phyloP scores from a whole-genome alignment of 2,888 invertebrate species.

The Perizoma affinitatum region DNA sequence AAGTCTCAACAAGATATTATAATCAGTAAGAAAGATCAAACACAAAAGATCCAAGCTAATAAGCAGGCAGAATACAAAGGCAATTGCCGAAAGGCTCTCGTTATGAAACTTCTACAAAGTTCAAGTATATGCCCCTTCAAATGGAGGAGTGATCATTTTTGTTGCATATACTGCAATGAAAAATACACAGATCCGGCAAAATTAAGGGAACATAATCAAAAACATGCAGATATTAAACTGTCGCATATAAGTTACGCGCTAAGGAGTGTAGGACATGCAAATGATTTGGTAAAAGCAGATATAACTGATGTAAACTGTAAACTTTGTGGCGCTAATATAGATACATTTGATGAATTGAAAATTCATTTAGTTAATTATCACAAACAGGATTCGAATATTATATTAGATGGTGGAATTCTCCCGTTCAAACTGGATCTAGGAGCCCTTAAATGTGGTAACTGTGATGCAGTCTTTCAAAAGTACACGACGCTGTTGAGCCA shows the following conservation, averaged over 20 bases:
- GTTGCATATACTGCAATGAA: slow-evolving; percentile 48
- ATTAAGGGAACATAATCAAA: slow-evolving; percentile 9
- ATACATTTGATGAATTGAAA: slow-evolving; percentile 10
- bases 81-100: too few relatives aligned
- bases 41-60: slow-evolving; percentile 13
- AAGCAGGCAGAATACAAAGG: too few relatives aligned
- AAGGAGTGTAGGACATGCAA: background rate
- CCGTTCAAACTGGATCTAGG: slow-evolving; percentile 21
- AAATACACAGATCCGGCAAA: slow-evolving; percentile 40
- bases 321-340: slow-evolving; percentile 15
- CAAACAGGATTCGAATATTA: slow-evolving; percentile 7
- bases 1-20: slow-evolving; percentile 3
- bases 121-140: too few relatives aligned
- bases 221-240: slow-evolving; percentile 3
- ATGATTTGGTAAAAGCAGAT: slow-evolving; percentile 22
- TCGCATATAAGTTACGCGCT: background rate
- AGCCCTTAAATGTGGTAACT: slow-evolving; percentile 15
- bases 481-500: slow-evolving; percentile 45
- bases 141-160: too few relatives aligned
- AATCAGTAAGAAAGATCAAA: background rate
- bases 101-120: too few relatives aligned
- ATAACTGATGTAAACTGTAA: slow-evolving; percentile 24
- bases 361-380: slow-evolving; percentile 24
- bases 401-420: slow-evolving; percentile 13
- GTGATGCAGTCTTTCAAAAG: slow-evolving; percentile 12